These are phyloP conservation scores for Marmota monax DNA, from an alignment of 2,113 vertebrate species.

Conservation along the genomic window DNA sequence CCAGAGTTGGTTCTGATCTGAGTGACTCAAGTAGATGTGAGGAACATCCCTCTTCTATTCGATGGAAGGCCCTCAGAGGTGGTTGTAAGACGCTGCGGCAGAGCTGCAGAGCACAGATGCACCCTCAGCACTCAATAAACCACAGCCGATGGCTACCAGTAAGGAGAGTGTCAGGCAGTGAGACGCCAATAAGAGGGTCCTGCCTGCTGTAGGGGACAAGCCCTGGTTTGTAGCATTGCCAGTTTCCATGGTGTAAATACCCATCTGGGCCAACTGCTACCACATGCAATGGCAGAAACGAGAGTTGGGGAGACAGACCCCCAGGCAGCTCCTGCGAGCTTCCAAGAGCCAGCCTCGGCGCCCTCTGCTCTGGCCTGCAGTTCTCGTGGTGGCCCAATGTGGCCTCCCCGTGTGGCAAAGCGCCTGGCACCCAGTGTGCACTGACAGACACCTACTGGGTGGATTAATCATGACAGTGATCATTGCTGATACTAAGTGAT, in stretches of 20 bases:
- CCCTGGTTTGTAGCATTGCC: neutral
- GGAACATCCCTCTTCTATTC: neutral
- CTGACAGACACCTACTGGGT: neutral
- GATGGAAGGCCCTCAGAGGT: neutral
- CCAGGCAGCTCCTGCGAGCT: fast-evolving
- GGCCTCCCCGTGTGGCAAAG: no score
- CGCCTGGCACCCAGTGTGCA: fast-evolving
- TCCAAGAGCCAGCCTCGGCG: neutral
- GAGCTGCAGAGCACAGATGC: neutral
- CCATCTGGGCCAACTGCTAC: neutral
- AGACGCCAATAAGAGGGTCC: fast-evolving
- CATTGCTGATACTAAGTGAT: neutral
- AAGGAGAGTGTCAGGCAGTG: neutral
- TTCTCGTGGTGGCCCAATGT: fast-evolving
- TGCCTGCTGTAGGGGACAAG: neutral
- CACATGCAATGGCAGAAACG: fast-evolving
- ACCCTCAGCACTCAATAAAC: fast-evolving
- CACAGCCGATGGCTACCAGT: fast-evolving
- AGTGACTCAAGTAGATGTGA: neutral
- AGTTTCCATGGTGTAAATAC: neutral
- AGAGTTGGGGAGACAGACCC: neutral
- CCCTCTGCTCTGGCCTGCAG: neutral
- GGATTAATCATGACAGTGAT: no score
- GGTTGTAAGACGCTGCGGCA: fast-evolving
- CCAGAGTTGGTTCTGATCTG: neutral